Percentiles rank a stretch among this genome's conserved stretches.
Evolutionary conservation across 2,113 vertebrate genomes (phyloP).

Genomic region (Gracilinanus agilis): DNA sequence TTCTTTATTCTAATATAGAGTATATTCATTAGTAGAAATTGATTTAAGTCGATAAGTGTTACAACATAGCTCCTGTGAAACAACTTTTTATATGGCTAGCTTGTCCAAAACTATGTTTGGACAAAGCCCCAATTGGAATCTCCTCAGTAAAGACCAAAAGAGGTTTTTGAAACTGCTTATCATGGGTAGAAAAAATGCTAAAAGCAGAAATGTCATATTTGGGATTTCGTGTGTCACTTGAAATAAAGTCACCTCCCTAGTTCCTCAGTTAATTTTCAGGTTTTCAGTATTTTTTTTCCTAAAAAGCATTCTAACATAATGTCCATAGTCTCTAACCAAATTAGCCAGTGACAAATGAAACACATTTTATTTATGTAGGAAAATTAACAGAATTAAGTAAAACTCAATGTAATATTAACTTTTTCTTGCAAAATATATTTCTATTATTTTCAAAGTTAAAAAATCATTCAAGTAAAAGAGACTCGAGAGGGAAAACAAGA

Average conservation of each 20-base stretch:
- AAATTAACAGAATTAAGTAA: slow-evolving; percentile 27
- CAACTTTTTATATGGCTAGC: slow-evolving; percentile 38
- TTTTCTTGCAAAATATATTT: slow-evolving; percentile 38
- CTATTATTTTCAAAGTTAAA: slow-evolving; percentile 69
- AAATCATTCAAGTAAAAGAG: slow-evolving; percentile 73
- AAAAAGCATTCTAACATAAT: slow-evolving; percentile 30
- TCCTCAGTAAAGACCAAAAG: not conserved
- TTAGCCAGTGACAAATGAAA: slow-evolving; percentile 38
- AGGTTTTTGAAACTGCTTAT: not conserved
- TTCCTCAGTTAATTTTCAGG: slow-evolving; percentile 58
- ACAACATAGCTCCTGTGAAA: slow-evolving; percentile 23
- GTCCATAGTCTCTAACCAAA: slow-evolving; percentile 52
- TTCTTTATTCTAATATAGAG: slow-evolving; percentile 30
- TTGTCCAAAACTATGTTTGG: slow-evolving; percentile 29
- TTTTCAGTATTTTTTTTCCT: slow-evolving; percentile 47
- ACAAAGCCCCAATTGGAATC: not conserved
- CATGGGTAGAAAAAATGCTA: slow-evolving; percentile 32
- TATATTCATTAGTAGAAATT: slow-evolving; percentile 22
- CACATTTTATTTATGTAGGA: slow-evolving; percentile 41
- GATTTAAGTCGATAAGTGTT: not conserved
- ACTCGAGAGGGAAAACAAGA: slow-evolving; percentile 66
- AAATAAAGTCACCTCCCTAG: slow-evolving; percentile 42
- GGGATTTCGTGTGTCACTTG: slow-evolving; percentile 18
- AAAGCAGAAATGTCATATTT: slow-evolving; percentile 7
- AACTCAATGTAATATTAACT: slow-evolving; percentile 4